Evolutionary conservation across 2,888 invertebrate genomes (phyloP), one percentile per base, ranked within the genome.

Genomic region (Heliconius ethilla): DNA sequence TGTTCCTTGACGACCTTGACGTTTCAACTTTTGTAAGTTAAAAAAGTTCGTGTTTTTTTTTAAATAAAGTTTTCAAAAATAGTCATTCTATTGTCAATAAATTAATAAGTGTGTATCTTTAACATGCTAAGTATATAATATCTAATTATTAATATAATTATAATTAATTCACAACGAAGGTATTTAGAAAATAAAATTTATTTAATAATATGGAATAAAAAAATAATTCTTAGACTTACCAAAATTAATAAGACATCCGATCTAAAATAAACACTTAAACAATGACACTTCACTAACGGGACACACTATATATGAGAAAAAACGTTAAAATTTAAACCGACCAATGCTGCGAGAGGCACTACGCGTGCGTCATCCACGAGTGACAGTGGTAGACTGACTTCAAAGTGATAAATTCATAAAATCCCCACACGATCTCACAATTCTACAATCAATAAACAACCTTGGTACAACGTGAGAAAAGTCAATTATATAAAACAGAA

Each of bases 271-370:
- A 87, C 82, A 80, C 84, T 83, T 82, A 83, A 79, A 85, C 84
- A 92, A 90, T 90, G 92, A 91, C 92, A 93, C 91, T 89, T 86
- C 89, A 89, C 90, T 88, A 91, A 91, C 89, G 89, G 89, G 88
- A 90, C 89, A 89, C 89, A 88, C 88, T 85, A 86, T 89, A 87
- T 88, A 87, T 86, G 88, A 89, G 91, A 91, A 91, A 91, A 89
- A 90, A 89, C 89, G 83, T 83, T 80, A 70, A 79, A 81, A 90
- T 92, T 92, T 85, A 87, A 92, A 91, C 87, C 82, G 83, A 83
- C 90, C 87, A 90, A 91, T 89, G 78, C 78, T 80, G 80, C 75
- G 69, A 74, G 75, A 81, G 83, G 87, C 86, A 87, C 86, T 87
- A 87, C 89, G 90, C 92, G 90, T 90, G 86, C 85, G 84, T 80